Evolutionary conservation across 2,113 vertebrate species (phyloP).

Genomic region (Ranitomeya imitator): DNA sequence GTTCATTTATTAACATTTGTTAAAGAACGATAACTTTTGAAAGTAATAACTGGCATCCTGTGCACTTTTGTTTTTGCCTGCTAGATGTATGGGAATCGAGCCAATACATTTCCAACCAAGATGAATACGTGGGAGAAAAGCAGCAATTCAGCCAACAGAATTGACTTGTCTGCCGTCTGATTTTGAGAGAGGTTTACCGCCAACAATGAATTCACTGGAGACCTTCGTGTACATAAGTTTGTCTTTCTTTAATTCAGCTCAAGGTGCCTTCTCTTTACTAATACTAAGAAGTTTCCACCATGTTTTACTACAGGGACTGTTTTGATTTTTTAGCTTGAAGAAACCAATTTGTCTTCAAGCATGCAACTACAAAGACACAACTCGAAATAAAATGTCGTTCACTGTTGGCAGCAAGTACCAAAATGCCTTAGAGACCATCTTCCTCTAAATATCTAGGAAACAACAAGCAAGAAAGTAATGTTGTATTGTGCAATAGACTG

Average conservation of each 20-base stretch:
- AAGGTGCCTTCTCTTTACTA: conserved; percentile 47
- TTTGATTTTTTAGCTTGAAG: conserved; percentile 35
- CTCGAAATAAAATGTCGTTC: conserved; percentile 27
- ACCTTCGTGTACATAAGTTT: conserved; percentile 39
- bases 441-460: conserved; percentile 3
- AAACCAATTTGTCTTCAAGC: conserved; percentile 45
- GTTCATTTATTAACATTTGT: background rate
- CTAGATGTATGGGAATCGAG: conserved; percentile 89
- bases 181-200: background rate
- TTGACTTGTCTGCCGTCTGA: conserved; percentile 89
- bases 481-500: conserved; percentile 11
- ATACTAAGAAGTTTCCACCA: conserved; percentile 7
- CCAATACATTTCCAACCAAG: conserved; percentile 80
- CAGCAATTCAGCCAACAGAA: conserved; percentile 84
- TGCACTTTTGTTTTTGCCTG: conserved; percentile 24
- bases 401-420: conserved; percentile 19
- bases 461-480: conserved; percentile 8
- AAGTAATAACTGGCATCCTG: background rate
- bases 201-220: conserved; percentile 27
- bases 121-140: conserved; percentile 93
- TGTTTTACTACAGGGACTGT: conserved; percentile 41
- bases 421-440: conserved; percentile 3
- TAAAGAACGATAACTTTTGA: background rate
- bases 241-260: conserved; percentile 46
- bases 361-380: conserved; percentile 12